Evolutionary conservation across 2,888 invertebrate genomes (phyloP).

Genomic region (Harmothoe impar): DNA sequence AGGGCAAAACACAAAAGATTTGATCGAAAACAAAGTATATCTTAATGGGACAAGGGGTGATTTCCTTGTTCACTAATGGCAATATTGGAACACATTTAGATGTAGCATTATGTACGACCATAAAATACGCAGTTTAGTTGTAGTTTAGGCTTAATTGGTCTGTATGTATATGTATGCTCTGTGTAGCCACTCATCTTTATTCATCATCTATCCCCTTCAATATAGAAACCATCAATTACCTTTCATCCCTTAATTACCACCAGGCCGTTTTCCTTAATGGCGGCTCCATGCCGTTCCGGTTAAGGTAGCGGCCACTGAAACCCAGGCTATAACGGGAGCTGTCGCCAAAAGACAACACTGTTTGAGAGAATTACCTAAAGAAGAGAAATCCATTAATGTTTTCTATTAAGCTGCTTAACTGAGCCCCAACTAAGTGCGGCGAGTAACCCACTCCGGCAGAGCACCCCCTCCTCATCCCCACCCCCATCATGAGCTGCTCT

Average conservation of each 20-base stretch:
- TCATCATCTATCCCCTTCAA: neutral
- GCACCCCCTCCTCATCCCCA: too few relatives aligned
- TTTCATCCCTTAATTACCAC: constrained; percentile 4
- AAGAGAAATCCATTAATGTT: constrained; percentile 42
- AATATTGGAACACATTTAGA: too few relatives aligned
- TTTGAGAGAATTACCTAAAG: neutral
- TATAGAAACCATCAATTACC: constrained; percentile 28
- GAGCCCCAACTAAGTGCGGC: constrained; percentile 11
- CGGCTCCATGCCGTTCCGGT: neutral
- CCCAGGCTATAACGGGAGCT: neutral
- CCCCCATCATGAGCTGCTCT: neutral
- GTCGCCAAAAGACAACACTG: neutral
- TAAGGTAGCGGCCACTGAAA: neutral
- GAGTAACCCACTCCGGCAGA: neutral
- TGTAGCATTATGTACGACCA: too few relatives aligned
- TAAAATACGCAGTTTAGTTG: too few relatives aligned
- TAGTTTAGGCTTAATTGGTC: neutral
- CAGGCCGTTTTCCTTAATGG: neutral
- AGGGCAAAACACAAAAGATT: too few relatives aligned
- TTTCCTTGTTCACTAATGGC: too few relatives aligned
- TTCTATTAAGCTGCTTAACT: neutral
- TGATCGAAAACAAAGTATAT: too few relatives aligned
- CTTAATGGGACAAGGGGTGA: too few relatives aligned
- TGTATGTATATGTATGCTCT: neutral
- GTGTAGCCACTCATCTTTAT: neutral